Evolutionary conservation across 1,140 invertebrate genomes (phyloP).

Genomic region (Doryteuthis pealeii): DNA sequence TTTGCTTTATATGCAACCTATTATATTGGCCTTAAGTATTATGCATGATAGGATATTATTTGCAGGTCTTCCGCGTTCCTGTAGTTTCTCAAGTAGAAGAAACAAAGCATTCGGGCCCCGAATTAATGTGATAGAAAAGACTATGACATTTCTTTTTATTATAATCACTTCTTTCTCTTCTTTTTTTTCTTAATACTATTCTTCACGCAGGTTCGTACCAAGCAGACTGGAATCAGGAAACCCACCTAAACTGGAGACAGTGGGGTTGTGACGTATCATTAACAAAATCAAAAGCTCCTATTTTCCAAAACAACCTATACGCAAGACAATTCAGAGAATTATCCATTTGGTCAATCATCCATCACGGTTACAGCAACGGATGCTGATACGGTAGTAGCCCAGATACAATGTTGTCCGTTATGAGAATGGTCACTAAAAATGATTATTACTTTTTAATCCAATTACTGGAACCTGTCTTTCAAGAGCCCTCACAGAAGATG

Average conservation of each 20-base stretch:
- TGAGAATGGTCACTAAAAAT: background rate
- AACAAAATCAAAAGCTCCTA: conserved; percentile 72
- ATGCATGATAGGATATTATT: too few relatives aligned
- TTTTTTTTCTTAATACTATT: too few relatives aligned
- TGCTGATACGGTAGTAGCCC: conserved; percentile 63
- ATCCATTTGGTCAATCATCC: conserved; percentile 33
- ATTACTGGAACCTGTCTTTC: background rate
- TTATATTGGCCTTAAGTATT: too few relatives aligned
- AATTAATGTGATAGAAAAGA: too few relatives aligned
- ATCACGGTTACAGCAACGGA: conserved; percentile 41
- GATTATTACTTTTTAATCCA: background rate
- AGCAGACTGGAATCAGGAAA: conserved; percentile 25
- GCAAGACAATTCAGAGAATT: conserved; percentile 35
- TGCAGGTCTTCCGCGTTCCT: too few relatives aligned
- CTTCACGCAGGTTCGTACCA: conserved; percentile 19
- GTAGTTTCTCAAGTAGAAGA: too few relatives aligned
- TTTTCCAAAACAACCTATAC: conserved; percentile 67
- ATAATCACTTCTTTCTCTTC: too few relatives aligned
- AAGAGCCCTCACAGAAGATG: background rate
- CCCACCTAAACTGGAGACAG: conserved; percentile 15
- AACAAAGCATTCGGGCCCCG: too few relatives aligned
- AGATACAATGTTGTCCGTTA: background rate
- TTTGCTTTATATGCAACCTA: too few relatives aligned
- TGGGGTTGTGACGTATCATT: conserved; percentile 70
- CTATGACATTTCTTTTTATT: too few relatives aligned